Base-by-base conservation (phyloP, 2,888 invertebrate species). In the Leptura quadrifasciata region DNA sequence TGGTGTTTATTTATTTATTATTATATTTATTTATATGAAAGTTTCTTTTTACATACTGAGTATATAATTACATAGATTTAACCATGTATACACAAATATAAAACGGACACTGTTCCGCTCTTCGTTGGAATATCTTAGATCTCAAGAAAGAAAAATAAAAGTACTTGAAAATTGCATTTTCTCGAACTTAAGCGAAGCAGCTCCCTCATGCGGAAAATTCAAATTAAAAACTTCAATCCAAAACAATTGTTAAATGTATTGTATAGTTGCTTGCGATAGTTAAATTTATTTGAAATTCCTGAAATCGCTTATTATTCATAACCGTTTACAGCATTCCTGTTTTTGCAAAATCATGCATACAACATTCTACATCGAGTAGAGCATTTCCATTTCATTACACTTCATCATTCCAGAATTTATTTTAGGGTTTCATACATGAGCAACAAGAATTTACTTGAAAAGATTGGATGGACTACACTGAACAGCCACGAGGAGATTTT, bases 311-410 rank as follows among this genome's bases (percentile, higher is more conserved):
- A 71, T 70, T 73, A 75, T 75, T 77, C 73, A 75, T 72, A 73
- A 65, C 71, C 63, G 24, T 64, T 64, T 47, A 52, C 58, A 68
- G 64, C 58, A 72, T 70, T 75, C 68, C 64, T 31, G 69, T 74
- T 77, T 77, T 77, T 77, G 75, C 77, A 72, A 72, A 77, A 77
- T 77, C 79, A 79, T 77, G 77, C 76, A 65, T 61, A 31, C 61
- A 21, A 61, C 57, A 71, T 71, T 61, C 57, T 27, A 58, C 61
- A 54, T 60, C 74, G 74, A 74, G 69, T 67, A 58, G 76, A 72
- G 65, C 76, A 78, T 80, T 80, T 80, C 77, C 80, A 78, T 80
- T 78, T 78, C 80, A 80, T 80, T 80, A 76, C 74, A 76, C 80
- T 78, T 74, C 74, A 78, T 78, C 78, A 76, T 78, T 80, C 75